Conservation (phyloP, 2,797 vertebrate genomes). For the Crypturellus tataupa region DNA sequence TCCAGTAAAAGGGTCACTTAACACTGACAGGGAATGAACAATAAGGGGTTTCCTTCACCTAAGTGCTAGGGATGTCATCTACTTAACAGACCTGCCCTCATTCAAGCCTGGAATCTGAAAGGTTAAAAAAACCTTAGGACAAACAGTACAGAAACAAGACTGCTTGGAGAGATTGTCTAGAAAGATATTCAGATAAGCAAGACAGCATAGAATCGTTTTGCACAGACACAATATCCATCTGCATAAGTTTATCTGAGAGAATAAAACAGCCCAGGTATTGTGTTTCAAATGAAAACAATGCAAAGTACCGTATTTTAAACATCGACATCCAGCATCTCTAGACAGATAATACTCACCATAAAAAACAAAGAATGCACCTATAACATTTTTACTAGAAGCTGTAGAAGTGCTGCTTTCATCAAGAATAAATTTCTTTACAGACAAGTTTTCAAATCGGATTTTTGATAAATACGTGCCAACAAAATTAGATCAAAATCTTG, state of each 20-base stretch:
- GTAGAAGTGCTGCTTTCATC: neutral
- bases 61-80: neutral
- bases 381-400: neutral
- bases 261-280: neutral
- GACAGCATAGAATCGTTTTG: neutral
- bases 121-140: slow-evolving; percentile 16
- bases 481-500: neutral
- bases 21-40: neutral
- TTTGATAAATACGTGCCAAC: neutral
- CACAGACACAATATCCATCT: neutral
- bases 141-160: neutral
- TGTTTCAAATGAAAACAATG: neutral
- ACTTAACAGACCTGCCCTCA: slow-evolving; percentile 28
- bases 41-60: slow-evolving; percentile 39
- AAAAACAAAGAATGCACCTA: too few species aligned
- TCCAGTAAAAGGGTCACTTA: neutral
- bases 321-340: neutral
- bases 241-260: neutral
- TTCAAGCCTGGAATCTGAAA: slow-evolving; percentile 4
- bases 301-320: neutral
- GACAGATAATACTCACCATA: neutral
- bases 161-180: neutral
- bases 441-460: neutral
- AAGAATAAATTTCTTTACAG: neutral
- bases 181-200: neutral